Base-by-base conservation (phyloP, 2,888 invertebrate species). In the Apodemia duryi region DNA sequence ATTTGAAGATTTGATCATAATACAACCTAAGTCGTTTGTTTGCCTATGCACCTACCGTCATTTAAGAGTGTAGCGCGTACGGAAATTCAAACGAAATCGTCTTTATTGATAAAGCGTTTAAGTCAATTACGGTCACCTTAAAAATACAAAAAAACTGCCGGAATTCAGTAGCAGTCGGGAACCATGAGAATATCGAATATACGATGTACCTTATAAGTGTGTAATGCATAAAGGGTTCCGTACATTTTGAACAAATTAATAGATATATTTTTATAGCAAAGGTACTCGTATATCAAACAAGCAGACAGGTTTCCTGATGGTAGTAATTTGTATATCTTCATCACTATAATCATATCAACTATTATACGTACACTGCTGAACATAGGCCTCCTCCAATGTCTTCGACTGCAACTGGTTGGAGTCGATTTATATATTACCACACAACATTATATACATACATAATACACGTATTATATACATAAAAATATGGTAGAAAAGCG, bases 181-280 rank as follows among this genome's bases (percentile, higher is more conserved):
- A 74, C 84, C 89, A 87, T 90, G 91, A 89, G 90, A 91, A 91
- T 89, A 88, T 85, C 74, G 81, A 84, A 84, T 85, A 84, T 82
- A 82, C 79, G 81, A 81, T 78, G 76, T 60, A 3, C 57, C 32
- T 57, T 57, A 57, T 57, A 57, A 11, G 29, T 32, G 57, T 57
- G 4, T 57, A 57, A 32, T 32, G 69, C 64, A 69, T 67, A 66
- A 66, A 72, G 78, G 84, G 88, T 86, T 86, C 88, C 70, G 81
- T 72, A 74, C 7, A 46, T 10, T 65, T 32, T 49, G 10, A 64
- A 38, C 38, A 38, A 38, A 38, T 38, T 38, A 38, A 38, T 38
- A 38, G 38, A 38, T 9, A 9, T 38, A 6, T 38, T 38, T 38
- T 7, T 38, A 2, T 38, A 52, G 7, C 10, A 52, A 9, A 5